Percentiles rank a stretch among this genome's conserved stretches.
These are phyloP conservation scores for Luffia ferchaultella DNA, from an alignment of 2,888 invertebrate species.

Conservation along the genomic window DNA sequence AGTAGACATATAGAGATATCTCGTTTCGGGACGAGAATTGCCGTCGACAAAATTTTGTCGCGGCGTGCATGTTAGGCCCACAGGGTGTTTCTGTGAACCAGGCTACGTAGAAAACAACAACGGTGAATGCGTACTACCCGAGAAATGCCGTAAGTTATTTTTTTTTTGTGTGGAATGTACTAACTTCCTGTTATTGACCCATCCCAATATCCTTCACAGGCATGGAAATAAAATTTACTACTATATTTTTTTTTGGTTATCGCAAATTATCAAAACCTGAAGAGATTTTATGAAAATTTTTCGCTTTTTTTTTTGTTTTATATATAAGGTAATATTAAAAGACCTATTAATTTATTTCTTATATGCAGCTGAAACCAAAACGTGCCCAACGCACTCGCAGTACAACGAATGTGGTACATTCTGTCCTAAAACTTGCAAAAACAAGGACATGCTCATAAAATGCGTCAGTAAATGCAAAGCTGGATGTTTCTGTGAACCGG, in stretches of 20 bases:
- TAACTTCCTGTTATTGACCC: no score
- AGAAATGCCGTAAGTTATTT: slow-evolving; percentile 9
- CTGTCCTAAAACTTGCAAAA: slow-evolving; percentile 9
- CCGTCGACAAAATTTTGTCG: no score
- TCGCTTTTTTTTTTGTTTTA: no score
- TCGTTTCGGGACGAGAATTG: no score
- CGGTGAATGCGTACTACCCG: slow-evolving; percentile 8
- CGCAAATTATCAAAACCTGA: no score
- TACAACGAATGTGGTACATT: slow-evolving; percentile 7
- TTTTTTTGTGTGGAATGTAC: no score
- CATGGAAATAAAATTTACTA: no score
- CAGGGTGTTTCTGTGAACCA: slow-evolving; percentile 9
- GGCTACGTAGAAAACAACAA: slow-evolving; percentile 6
- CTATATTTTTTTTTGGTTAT: no score
- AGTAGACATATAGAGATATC: no score
- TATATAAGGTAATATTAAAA: not conserved
- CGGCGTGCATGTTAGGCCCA: no score
- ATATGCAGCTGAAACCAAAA: slow-evolving; percentile 1
- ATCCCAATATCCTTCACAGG: no score
- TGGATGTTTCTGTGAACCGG: slow-evolving; percentile 11
- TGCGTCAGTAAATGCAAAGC: slow-evolving; percentile 4
- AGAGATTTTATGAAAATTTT: no score
- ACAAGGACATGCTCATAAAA: slow-evolving; percentile 1
- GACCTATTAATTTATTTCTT: not conserved
- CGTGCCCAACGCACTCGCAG: slow-evolving; percentile 4